Base-by-base conservation (phyloP, 2,797 vertebrate genomes). In the Poeciliopsis presidionis region DNA sequence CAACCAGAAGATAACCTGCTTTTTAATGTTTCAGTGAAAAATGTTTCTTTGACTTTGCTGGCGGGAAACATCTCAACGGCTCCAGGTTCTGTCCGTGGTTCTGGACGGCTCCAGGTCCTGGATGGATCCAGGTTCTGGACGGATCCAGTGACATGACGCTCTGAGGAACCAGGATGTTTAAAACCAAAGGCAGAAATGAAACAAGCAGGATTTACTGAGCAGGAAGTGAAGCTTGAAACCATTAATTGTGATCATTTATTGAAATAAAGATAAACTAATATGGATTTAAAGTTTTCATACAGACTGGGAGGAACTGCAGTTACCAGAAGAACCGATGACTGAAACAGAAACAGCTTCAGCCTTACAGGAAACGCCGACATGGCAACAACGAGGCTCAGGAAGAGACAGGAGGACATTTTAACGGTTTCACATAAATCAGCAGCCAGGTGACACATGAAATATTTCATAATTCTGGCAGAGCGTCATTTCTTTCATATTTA, bases 21-120 rank as follows among this genome's bases (percentile, higher is more conserved):
- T 6, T 30, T 30, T 30, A 30, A 13, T 7, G n/a, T 14, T 59
- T 30, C 11, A 14, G 14, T 28, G n/a, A 57, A 59, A 59, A 28
- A 30, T 1, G 11, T n/a, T 57, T 55, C 11, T 57, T 28, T 49
- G 28, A 49, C 7, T 9, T 33, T 22, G 28, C 20, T 2, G 25
- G 20, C 33, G 51, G 33, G 18, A 30, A 22, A 67, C 4, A 20
- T 41, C 28, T 47, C 33, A 33, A 43, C 43, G 43, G 43, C 0
- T 41, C 41, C 41, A 43, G 41, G 41, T 43, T 43, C 7, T 43
- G 41, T 41, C 41, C 7, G 1, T 41, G 39, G 39, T 39, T 41
- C 39, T 41, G 39, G 39, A 41, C 39, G 7, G 7, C 1, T 41
- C 41, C 39, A 5, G 5, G 36, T 36, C 16, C 88, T 88, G 86